phyloP scores from a whole-genome alignment of 2,113 vertebrate genomes.

The Solea solea region DNA sequence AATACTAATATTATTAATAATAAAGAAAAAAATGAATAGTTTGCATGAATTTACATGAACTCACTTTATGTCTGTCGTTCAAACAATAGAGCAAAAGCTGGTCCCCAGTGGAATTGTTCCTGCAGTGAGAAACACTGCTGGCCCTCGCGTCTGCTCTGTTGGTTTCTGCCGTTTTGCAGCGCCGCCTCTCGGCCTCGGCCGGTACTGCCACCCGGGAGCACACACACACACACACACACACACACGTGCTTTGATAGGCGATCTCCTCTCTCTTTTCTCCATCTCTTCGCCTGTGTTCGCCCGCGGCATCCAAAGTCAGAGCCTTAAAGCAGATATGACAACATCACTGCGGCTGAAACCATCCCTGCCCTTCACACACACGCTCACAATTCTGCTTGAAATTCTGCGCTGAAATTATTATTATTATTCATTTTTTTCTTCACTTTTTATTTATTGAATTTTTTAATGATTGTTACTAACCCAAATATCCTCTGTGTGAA shows the following conservation, averaged over 20 bases:
- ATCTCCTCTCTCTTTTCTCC: slow-evolving; percentile 38
- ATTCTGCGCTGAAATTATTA: no score
- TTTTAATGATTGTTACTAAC: not conserved
- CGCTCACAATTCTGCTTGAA: slow-evolving; percentile 20
- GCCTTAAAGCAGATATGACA: slow-evolving; percentile 72
- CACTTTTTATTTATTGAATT: not conserved
- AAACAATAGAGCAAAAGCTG: slow-evolving; percentile 47
- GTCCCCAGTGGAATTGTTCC: slow-evolving; percentile 33
- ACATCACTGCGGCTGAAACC: slow-evolving; percentile 55
- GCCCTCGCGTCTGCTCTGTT: slow-evolving; percentile 1
- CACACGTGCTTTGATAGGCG: slow-evolving; percentile 47
- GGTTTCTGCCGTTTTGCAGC: slow-evolving; percentile 71
- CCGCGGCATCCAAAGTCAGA: slow-evolving; percentile 64
- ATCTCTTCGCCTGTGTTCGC: slow-evolving; percentile 47
- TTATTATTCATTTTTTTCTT: not conserved
- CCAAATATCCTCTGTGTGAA: not conserved
- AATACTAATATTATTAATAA: not conserved
- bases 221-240: slow-evolving; percentile 28
- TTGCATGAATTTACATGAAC: not conserved
- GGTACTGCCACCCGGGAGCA: slow-evolving; percentile 16
- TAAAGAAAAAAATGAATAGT: not conserved
- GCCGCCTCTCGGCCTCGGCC: slow-evolving; percentile 76
- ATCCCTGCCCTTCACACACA: slow-evolving; percentile 35
- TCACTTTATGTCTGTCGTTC: slow-evolving; percentile 11
- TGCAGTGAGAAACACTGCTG: slow-evolving; percentile 21